Evolutionary conservation across 2,113 vertebrate genomes (phyloP).

Genomic region (Hydrolagus affinis): DNA sequence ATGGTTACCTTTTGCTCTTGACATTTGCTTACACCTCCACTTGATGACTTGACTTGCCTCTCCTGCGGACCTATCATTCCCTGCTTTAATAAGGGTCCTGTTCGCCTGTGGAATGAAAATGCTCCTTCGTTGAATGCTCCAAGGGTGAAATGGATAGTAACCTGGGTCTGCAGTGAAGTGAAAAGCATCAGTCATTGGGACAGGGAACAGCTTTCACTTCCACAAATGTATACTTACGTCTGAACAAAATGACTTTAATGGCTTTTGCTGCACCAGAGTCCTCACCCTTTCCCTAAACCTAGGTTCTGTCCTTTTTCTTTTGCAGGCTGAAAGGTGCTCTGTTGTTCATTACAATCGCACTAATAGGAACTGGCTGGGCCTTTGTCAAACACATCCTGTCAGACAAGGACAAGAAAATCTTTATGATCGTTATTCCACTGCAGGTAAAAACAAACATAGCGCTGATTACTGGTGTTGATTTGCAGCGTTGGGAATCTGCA

Average conservation of each 20-base stretch:
- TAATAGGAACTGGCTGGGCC: constrained; percentile 79
- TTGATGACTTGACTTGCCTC: background rate
- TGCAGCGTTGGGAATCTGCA: background rate
- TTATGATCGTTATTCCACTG: constrained; percentile 80
- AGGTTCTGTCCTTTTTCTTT: constrained; percentile 18
- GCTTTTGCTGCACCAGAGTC: background rate
- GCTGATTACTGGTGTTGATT: background rate
- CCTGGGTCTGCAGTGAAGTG: background rate
- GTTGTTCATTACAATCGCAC: constrained; percentile 76
- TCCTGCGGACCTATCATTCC: background rate
- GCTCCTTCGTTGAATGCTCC: background rate
- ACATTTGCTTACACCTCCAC: background rate
- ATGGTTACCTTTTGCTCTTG: background rate
- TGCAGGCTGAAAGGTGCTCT: constrained; percentile 72
- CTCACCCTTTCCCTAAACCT: background rate
- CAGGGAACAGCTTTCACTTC: background rate
- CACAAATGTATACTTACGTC: background rate
- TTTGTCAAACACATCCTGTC: constrained; percentile 81
- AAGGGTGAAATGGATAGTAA: background rate
- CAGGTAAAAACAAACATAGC: constrained; percentile 55
- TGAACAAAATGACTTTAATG: background rate
- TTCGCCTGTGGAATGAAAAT: background rate
- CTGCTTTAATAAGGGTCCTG: background rate
- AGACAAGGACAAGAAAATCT: constrained; percentile 80
- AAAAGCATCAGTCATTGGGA: background rate